Conservation (phyloP, 2,797 vertebrate genomes). For the Dendrocincla tyrannina region DNA sequence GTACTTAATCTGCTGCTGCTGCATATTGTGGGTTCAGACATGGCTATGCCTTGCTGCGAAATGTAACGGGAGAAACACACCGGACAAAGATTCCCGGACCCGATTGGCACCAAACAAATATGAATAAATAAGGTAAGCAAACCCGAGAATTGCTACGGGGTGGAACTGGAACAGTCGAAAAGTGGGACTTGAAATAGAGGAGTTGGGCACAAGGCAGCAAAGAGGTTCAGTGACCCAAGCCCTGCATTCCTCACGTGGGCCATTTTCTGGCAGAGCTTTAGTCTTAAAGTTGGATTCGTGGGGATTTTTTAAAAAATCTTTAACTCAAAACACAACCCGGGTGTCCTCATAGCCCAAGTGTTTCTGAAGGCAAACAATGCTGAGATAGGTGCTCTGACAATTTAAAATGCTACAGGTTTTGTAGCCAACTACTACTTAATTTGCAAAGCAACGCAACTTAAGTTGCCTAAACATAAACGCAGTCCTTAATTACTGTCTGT, state of each 20-base stretch:
- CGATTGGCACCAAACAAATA: background rate
- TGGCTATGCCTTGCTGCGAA: constrained; percentile 6
- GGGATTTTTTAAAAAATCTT: background rate
- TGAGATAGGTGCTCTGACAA: background rate
- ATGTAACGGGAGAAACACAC: background rate
- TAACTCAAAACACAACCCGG: background rate
- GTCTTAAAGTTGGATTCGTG: background rate
- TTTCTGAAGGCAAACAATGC: background rate
- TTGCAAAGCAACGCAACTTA: background rate
- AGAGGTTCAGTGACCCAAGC: background rate
- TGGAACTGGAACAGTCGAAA: background rate
- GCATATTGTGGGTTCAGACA: constrained; percentile 29
- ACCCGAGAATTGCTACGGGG: background rate
- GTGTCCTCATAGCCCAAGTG: background rate
- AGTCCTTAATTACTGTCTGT: background rate
- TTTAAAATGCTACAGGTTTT: background rate
- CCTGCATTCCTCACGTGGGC: background rate
- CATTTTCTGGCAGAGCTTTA: background rate
- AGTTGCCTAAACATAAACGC: background rate
- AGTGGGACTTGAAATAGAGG: background rate
- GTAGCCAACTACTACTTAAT: background rate
- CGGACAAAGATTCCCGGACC: background rate
- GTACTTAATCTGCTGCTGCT: constrained; percentile 64
- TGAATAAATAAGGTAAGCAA: constrained; percentile 65
- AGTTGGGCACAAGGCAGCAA: background rate